Percentiles rank a stretch among this genome's conserved stretches.
Evolutionary conservation across 2,113 vertebrate genomes (phyloP).

Genomic region (Hucho hucho): DNA sequence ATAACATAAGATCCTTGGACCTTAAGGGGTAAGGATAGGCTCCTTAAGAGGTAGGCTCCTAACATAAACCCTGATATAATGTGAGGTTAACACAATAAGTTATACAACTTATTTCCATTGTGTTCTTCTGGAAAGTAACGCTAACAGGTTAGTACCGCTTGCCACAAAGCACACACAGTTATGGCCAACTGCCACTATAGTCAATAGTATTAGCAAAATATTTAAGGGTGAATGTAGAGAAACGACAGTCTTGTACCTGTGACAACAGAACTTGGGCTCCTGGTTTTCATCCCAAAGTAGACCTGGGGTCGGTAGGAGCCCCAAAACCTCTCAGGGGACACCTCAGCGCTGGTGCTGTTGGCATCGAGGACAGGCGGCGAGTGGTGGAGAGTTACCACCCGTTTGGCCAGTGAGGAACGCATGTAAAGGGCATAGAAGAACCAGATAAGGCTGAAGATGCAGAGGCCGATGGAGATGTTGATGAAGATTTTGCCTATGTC

Average conservation of each 20-base stretch:
- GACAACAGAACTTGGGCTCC: constrained; percentile 82
- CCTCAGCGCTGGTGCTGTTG: constrained; percentile 75
- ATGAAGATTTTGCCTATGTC: constrained; percentile 78
- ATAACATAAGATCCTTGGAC: no score
- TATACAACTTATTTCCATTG: no score
- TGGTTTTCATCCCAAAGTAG: constrained; percentile 96
- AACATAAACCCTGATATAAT: no score
- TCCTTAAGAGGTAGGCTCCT: no score
- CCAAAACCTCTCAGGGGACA: constrained; percentile 83
- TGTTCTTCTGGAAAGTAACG: no score
- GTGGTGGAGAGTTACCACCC: constrained; percentile 79
- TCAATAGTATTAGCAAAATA: neutral
- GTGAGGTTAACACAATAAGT: no score
- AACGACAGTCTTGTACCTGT: constrained; percentile 72
- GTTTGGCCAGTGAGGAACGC: constrained; percentile 72
- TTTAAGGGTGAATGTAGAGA: neutral
- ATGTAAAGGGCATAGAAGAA: constrained; percentile 77
- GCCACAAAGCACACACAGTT: no score
- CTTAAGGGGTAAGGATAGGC: no score
- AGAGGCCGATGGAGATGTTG: constrained; percentile 80
- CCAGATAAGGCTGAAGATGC: constrained; percentile 76
- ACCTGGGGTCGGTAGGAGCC: constrained; percentile 93
- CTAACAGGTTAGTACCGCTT: no score
- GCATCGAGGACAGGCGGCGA: constrained; percentile 72
- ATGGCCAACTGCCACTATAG: no score